Base-by-base conservation (phyloP, 1,140 invertebrate species). In the Sarcophaga peregrina region DNA sequence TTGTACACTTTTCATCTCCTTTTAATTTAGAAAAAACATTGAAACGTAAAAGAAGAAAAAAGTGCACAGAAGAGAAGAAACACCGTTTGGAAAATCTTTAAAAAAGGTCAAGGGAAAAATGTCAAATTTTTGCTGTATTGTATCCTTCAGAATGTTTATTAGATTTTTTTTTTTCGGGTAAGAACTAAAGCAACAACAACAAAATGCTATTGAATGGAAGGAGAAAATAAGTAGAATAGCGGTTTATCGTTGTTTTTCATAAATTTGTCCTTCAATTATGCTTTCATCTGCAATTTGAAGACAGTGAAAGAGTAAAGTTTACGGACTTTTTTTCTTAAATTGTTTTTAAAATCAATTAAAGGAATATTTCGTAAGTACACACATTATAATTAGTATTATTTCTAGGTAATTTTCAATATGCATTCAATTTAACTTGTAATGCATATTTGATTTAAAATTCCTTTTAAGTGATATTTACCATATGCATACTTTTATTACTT, bases 101-200 rank as follows among this genome's bases (percentile, higher is more conserved):
- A 68, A 20, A 68, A 20, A 68, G 62, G 62, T 68, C 62, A 68
- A 68, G 62, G 62, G 8, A 37, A 37, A 68, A 20, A 68, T 25
- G 62, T 68, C 62, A 58, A 58, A 58, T 58, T 58, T n/a, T 58
- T n/a, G 54, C 54, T 68, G 10, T 20, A 20, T 62, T 13, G 20
- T 68, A 68, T 68, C 54, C 54, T 58, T 58, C 54, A 58, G 25
- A 58, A n/a, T 58, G 6, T 58, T 13, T 58, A n/a, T 58, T 58
- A 37, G 25, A 58, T 58, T 58, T 58, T 58, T 13, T 58, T 37
- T 58, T 58, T 13, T 58, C 4, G 6, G 54, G 54, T 58, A 58
- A 58, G 15, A 58, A 37, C 25, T 37, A 37, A 37, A 37, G 25
- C 25, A 37, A 11, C 54, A 52, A 10, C 62, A 8, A 8, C 17